Conservation (phyloP, 2,797 vertebrate genomes). For the Perodicticus potto region DNA sequence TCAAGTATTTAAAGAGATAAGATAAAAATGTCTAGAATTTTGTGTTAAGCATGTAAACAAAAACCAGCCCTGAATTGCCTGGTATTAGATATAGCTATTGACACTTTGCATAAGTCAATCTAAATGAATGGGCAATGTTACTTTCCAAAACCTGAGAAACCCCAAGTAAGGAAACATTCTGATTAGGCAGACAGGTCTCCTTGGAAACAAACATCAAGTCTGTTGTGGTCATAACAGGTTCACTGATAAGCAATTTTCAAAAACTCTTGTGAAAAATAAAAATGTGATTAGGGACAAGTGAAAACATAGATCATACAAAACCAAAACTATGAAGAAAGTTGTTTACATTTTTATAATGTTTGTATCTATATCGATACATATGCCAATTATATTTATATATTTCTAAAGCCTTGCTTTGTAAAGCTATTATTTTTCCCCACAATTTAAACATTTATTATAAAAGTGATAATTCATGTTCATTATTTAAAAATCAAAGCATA, state of each 20-base stretch:
- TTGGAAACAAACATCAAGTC: slow-evolving; percentile 43
- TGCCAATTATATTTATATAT: neutral
- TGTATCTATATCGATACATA: neutral
- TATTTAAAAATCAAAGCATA: slow-evolving; percentile 21
- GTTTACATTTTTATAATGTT: slow-evolving; percentile 43
- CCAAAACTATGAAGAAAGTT: neutral
- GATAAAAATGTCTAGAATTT: slow-evolving; percentile 77
- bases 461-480: neutral
- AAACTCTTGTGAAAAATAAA: slow-evolving; percentile 58
- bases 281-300: neutral
- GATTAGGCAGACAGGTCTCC: slow-evolving; percentile 50
- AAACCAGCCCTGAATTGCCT: slow-evolving; percentile 68
- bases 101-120: slow-evolving; percentile 71
- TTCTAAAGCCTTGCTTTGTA: slow-evolving; percentile 43
- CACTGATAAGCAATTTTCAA: slow-evolving; percentile 53
- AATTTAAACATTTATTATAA: slow-evolving; percentile 59
- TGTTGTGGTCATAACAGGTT: neutral
- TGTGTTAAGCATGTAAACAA: slow-evolving; percentile 80
- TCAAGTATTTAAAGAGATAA: slow-evolving; percentile 79
- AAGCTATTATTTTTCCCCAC: neutral
- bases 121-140: slow-evolving; percentile 63
- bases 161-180: slow-evolving; percentile 65
- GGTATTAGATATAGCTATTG: slow-evolving; percentile 75
- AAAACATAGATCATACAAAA: slow-evolving; percentile 21
- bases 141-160: slow-evolving; percentile 61